Evolutionary conservation across 2,797 vertebrate genomes (phyloP), one percentile per base, ranked within the genome.

Genomic region (Salmo trutta): DNA sequence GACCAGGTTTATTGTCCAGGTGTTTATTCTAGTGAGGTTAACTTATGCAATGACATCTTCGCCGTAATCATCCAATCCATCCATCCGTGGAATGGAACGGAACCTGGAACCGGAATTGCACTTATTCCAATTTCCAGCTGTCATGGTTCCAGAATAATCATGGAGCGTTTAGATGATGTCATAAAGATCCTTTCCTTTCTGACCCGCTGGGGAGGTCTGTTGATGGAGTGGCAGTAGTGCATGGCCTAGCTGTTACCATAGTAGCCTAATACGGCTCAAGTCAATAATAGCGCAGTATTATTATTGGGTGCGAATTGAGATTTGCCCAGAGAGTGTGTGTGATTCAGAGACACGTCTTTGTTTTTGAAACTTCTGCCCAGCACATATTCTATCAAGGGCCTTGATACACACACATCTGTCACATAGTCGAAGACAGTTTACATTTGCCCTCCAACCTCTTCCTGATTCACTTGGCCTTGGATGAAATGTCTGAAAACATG

Each of bases 21-120:
- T 88, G 78, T 87, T 88, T 90, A 74, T 74, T 76, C 75, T 51
- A 67, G 79, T 53, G 54, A 80, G 33, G 36, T 88, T 84, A 73
- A 62, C 14, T 53, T 85, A 29, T 65, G 21, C 54, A 27, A 75
- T 87, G 89, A 86, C 81, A 71, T 92, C 85, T 87, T 68, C 76
- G 2, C 82, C 27, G 78, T 65, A 82, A 47, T 47, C 33, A n/a
- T 41, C 67, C 15, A 31, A 33, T 14, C 17, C 31, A 15, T 33
- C 17, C 5, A 8, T 12, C 6, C 27, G 29, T 66, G 10, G 24
- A n/a, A 14, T 66, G 64, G 64, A 31, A 67, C n/a, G 5, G 8
- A 21, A 24, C 21, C 77, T 53, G 17, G 14, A 59, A 62, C 59
- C 2, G 59, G 41, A 47, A 47, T 47, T 10, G 41, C 10, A 12